These are phyloP conservation scores for Hoplostethus atlanticus DNA, from an alignment of 2,797 vertebrate genomes.

Conservation along the genomic window DNA sequence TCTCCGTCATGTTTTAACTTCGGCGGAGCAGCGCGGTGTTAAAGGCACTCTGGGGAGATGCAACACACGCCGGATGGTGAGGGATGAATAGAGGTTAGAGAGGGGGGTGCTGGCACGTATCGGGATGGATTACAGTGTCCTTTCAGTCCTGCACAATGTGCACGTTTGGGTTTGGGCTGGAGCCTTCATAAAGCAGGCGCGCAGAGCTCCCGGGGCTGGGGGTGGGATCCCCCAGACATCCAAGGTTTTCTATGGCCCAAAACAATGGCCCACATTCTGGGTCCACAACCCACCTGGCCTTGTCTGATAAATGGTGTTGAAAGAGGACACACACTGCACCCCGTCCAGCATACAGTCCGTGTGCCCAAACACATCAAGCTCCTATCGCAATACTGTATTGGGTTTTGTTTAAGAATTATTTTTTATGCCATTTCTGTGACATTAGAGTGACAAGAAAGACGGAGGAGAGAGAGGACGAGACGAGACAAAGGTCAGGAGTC, in stretches of 20 bases:
- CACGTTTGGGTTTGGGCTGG: slow-evolving; percentile 74
- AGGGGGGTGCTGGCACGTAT: slow-evolving; percentile 64
- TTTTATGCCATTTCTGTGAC: slow-evolving; percentile 28
- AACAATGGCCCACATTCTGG: slow-evolving; percentile 80
- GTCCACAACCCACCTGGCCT: slow-evolving; percentile 79
- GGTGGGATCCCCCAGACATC: slow-evolving; percentile 65
- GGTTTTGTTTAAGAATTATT: slow-evolving; percentile 7
- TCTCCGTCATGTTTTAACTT: slow-evolving; percentile 72
- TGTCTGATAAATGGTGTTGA: slow-evolving; percentile 79
- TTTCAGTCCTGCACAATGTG: slow-evolving; percentile 81
- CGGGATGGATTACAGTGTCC: slow-evolving; percentile 80
- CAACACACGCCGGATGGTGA: slow-evolving; percentile 54
- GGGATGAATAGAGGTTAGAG: slow-evolving; percentile 75
- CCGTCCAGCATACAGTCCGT: slow-evolving; percentile 41
- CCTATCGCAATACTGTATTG: slow-evolving; percentile 18
- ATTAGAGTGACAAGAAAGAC: neutral
- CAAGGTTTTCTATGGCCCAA: slow-evolving; percentile 67
- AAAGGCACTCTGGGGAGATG: slow-evolving; percentile 72
- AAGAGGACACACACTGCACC: slow-evolving; percentile 57
- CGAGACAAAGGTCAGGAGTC: too few relatives aligned
- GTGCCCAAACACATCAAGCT: slow-evolving; percentile 41
- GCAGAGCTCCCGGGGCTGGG: slow-evolving; percentile 56
- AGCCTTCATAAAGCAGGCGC: slow-evolving; percentile 61
- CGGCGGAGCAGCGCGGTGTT: slow-evolving; percentile 57
- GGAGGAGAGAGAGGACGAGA: too few relatives aligned